A percentile compares a stretch with the other conserved stretches of the same genome.
Conservation (phyloP, 1,140 invertebrate species). For the Stegodyphus dumicola region DNA sequence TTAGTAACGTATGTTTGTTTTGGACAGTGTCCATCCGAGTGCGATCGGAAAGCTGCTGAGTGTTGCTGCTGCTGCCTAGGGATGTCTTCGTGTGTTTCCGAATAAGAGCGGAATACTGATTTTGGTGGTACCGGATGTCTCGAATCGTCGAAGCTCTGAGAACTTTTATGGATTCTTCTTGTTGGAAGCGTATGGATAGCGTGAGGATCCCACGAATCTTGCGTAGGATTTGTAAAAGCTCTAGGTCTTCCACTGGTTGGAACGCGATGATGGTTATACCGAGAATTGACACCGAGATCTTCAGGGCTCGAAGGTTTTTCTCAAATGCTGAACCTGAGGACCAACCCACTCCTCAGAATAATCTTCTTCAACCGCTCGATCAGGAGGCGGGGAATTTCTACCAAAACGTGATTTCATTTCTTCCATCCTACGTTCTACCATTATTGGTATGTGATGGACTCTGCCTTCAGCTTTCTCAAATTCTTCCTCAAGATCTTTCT, state of each 20-base stretch:
- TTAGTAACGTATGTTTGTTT: slow-evolving; percentile 47
- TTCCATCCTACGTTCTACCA: slow-evolving; percentile 44
- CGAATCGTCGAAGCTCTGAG: slow-evolving; percentile 34
- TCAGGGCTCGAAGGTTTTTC: slow-evolving; percentile 31
- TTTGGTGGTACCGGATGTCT: slow-evolving; percentile 32
- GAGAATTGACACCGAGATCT: background rate
- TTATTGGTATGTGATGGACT: slow-evolving; percentile 56
- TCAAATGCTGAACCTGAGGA: slow-evolving; percentile 39
- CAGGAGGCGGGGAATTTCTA: slow-evolving; percentile 4
- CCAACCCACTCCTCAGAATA: slow-evolving; percentile 27
- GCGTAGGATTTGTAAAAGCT: background rate
- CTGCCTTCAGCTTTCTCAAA: slow-evolving; percentile 18
- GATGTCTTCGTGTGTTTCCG: slow-evolving; percentile 46
- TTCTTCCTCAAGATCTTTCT: slow-evolving; percentile 20
- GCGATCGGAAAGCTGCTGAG: slow-evolving; percentile 43
- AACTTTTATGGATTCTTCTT: slow-evolving; percentile 32
- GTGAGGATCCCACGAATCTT: slow-evolving; percentile 36
- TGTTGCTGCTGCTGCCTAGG: slow-evolving; percentile 16
- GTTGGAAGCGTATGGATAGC: slow-evolving; percentile 33
- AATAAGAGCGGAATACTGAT: slow-evolving; percentile 42
- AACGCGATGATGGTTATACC: background rate
- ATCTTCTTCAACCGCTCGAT: slow-evolving; percentile 2
- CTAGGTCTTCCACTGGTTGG: background rate
- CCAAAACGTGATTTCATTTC: slow-evolving; percentile 42
- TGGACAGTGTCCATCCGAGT: slow-evolving; percentile 53